phyloP scores from a whole-genome alignment of 2,113 vertebrate genomes.

The Oncorhynchus clarkii region DNA sequence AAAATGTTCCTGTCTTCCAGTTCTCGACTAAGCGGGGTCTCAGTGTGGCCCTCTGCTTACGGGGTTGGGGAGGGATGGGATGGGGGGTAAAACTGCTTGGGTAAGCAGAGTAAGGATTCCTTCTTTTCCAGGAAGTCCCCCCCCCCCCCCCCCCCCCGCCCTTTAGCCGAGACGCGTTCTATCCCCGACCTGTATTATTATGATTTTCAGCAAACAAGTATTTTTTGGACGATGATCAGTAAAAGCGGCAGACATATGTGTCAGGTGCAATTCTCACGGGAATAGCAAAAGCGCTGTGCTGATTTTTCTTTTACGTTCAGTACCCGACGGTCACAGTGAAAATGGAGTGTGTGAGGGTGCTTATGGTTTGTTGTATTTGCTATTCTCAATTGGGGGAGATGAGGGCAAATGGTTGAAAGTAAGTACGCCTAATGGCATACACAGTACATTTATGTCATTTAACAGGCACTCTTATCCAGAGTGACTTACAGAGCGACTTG shows the following conservation, averaged over 20 bases:
- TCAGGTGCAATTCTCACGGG: slow-evolving; percentile 61
- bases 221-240: slow-evolving; percentile 75
- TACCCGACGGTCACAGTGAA: slow-evolving; percentile 11
- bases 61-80: slow-evolving; percentile 14
- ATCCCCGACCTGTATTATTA: slow-evolving; percentile 60
- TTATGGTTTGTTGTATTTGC: slow-evolving; percentile 38
- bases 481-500: too few species aligned
- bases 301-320: slow-evolving; percentile 69
- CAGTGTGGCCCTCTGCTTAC: slow-evolving; percentile 57
- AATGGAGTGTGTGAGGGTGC: slow-evolving; percentile 23
- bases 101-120: slow-evolving; percentile 69
- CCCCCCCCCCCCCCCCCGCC: slow-evolving; percentile 29
- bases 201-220: slow-evolving; percentile 71
- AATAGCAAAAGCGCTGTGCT: slow-evolving; percentile 53
- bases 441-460: not conserved
- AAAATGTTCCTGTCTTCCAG: slow-evolving; percentile 60
- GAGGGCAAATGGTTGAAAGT: slow-evolving; percentile 11
- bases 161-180: slow-evolving; percentile 43
- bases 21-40: slow-evolving; percentile 66
- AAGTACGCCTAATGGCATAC: not conserved
- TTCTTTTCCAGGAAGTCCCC: slow-evolving; percentile 65
- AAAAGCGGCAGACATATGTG: slow-evolving; percentile 68
- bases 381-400: slow-evolving; percentile 33
- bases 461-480: too few species aligned
- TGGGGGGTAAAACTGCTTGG: slow-evolving; percentile 56